Evolutionary conservation across 2,888 invertebrate species (phyloP), one percentile per base, ranked within the genome.

Genomic region (Hirtodrosophila histrioides): DNA sequence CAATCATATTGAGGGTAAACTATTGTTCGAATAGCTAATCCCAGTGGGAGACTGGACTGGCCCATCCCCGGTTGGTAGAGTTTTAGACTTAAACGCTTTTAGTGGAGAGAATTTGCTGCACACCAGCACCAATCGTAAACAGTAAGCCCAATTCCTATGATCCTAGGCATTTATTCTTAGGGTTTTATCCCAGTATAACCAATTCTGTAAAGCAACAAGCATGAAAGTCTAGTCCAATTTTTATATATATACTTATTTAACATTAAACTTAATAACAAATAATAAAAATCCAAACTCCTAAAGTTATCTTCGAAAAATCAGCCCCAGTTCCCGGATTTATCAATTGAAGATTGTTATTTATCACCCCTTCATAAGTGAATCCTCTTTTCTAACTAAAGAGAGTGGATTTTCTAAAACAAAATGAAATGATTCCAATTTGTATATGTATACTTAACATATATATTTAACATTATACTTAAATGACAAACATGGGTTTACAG

Each of bases 201-300:
- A 53, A 69, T 58, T 62, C 71, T 79, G 72, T 69, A 75, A 86
- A 75, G 77, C 80, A 74, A 51, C 56, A 61, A 53, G 66, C 65
- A 70, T 63, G 37, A 49, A 58, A 17, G 17, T 66, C 51, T 84
- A 85, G 84, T 85, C 86, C 73, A 85, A 85, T 85, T 85, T 84
- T 85, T 79, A 83, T 88, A 87, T 83, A 77, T 70, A 31, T 31
- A 31, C 31, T 31, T 31, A 81, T 80, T 86, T 80, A 81, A 79
- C 68, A 71, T 70, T 70, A 64, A 75, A 78, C 67, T 78, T 69
- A 72, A 76, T 51, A 31, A 66, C 35, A 69, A 58, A 63, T 66
- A 78, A 69, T 50, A 17, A 60, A 46, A 17, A 4, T 17, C 17
- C 17, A 17, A 17, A 17, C 17, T 17, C 17, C 4, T 8, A 27